Evolutionary conservation across 2,888 invertebrate genomes (phyloP), one percentile per base, ranked within the genome.

Genomic region (Trichopria drosophilae): DNA sequence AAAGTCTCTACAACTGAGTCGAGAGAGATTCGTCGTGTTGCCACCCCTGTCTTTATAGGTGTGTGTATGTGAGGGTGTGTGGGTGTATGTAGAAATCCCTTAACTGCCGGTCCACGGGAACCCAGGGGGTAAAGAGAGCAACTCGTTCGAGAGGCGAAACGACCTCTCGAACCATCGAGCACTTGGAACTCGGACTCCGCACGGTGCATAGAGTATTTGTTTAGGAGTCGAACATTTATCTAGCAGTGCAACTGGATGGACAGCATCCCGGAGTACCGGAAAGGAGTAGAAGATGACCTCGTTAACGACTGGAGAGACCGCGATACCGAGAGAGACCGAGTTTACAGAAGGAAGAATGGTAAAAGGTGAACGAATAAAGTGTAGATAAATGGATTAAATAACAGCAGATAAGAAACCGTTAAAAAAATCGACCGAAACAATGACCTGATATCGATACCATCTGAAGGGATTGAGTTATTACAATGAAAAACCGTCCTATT

Each of bases 301-400:
- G 53, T 55, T 48, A 49, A 48, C 41, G 15, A 23, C 19, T 29
- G 19, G 13, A 12, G 43, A 44, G 31, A 40, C 40, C 44, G 31
- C 19, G 15, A 31, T 22, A 43, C 13, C 15, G 7, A n/a, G 32
- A n/a, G 34, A 15, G 43, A n/a, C 12, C 10, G 7, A 16, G 20
- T 37, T 39, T 23, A 45, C 48, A 29, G 24, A 18, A 48, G 35
- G 42, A 40, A 44, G 46, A 53, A 49, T 45, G 53, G 51, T 47
- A 48, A 61, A 64, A 64, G 62, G 61, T 61, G 61, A 64, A 63
- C 59, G 64, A 63, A n/a, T n/a, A 37, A n/a, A n/a, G n/a, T n/a
- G n/a, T n/a, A n/a, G n/a, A n/a, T n/a, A n/a, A n/a, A n/a, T n/a
- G n/a, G n/a, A n/a, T n/a, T n/a, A n/a, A n/a, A n/a, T n/a, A n/a